Evolutionary conservation across 2,113 vertebrate species (phyloP).

Genomic region (Eleginops maclovinus): DNA sequence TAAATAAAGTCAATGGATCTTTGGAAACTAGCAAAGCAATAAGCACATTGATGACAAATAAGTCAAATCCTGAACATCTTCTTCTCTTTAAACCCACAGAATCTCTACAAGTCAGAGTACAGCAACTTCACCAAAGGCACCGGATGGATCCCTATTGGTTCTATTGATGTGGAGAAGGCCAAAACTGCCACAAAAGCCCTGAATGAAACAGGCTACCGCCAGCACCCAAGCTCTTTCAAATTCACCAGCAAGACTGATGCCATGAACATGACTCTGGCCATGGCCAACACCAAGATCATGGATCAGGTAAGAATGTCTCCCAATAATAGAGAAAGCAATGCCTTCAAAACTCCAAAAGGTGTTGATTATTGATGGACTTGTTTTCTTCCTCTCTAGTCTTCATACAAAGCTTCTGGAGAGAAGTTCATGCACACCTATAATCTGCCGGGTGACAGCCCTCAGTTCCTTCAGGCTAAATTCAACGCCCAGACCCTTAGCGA

Average conservation of each 20-base stretch:
- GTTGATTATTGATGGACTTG: not conserved
- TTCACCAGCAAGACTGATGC: slow-evolving; percentile 92
- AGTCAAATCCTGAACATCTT: not conserved
- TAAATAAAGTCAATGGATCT: no score
- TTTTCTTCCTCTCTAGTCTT: slow-evolving; percentile 76
- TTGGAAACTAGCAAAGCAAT: no score
- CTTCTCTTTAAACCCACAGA: slow-evolving; percentile 75
- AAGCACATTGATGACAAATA: not conserved
- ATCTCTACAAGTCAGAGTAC: slow-evolving; percentile 91
- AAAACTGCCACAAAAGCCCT: slow-evolving; percentile 86
- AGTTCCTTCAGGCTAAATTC: slow-evolving; percentile 93
- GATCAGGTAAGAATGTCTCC: slow-evolving; percentile 75
- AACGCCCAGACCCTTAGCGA: slow-evolving; percentile 92
- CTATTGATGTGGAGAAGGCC: slow-evolving; percentile 88
- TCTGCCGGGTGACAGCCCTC: slow-evolving; percentile 87
- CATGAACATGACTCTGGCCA: slow-evolving; percentile 90
- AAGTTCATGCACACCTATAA: slow-evolving; percentile 90
- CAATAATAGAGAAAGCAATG: not conserved
- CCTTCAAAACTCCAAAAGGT: not conserved
- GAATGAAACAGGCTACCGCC: slow-evolving; percentile 83
- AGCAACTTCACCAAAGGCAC: slow-evolving; percentile 86
- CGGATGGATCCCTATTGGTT: slow-evolving; percentile 92
- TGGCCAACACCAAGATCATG: slow-evolving; percentile 89
- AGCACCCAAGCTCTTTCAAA: slow-evolving; percentile 87
- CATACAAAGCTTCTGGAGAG: slow-evolving; percentile 93